These are phyloP conservation scores for Pseudomugil gertrudae DNA, from an alignment of 2,797 vertebrate species.

Conservation along the genomic window DNA sequence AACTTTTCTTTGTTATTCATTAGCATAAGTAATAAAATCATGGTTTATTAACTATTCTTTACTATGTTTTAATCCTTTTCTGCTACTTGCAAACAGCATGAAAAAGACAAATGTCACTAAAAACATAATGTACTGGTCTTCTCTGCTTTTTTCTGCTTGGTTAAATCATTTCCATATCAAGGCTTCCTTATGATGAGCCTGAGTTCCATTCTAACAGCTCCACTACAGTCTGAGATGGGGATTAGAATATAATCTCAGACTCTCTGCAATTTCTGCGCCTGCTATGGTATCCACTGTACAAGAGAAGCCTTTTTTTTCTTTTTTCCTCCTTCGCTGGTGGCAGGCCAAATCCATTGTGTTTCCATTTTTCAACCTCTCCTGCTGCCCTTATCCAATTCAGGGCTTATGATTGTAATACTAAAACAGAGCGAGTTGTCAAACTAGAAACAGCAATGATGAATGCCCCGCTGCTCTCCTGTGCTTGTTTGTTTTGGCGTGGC, in stretches of 20 bases:
- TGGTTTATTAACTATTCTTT: neutral
- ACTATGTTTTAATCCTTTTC: neutral
- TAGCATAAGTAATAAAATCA: neutral
- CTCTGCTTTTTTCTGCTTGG: neutral
- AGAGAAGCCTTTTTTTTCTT: constrained; percentile 18
- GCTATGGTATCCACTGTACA: constrained; percentile 51
- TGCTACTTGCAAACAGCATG: constrained; percentile 11
- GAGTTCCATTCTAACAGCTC: constrained; percentile 36
- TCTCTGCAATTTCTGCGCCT: constrained; percentile 53
- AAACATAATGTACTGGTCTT: constrained; percentile 5
- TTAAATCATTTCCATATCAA: constrained; percentile 53
- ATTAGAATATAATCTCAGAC: constrained; percentile 69
- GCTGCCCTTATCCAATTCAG: constrained; percentile 74
- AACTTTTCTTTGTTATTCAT: neutral
- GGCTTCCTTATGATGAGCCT: constrained; percentile 16
- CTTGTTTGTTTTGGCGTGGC: constrained; percentile 70
- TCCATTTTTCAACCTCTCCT: constrained; percentile 72
- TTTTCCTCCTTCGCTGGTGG: constrained; percentile 41
- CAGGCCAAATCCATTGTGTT: constrained; percentile 67
- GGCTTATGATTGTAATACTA: constrained; percentile 80
- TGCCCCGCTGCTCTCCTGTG: constrained; percentile 62
- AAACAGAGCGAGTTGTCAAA: constrained; percentile 77
- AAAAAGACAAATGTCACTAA: constrained; percentile 5
- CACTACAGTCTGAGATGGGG: constrained; percentile 50
- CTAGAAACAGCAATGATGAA: constrained; percentile 74